Base-by-base conservation (phyloP, 2,797 vertebrate genomes). In the Macrochelys suwanniensis region DNA sequence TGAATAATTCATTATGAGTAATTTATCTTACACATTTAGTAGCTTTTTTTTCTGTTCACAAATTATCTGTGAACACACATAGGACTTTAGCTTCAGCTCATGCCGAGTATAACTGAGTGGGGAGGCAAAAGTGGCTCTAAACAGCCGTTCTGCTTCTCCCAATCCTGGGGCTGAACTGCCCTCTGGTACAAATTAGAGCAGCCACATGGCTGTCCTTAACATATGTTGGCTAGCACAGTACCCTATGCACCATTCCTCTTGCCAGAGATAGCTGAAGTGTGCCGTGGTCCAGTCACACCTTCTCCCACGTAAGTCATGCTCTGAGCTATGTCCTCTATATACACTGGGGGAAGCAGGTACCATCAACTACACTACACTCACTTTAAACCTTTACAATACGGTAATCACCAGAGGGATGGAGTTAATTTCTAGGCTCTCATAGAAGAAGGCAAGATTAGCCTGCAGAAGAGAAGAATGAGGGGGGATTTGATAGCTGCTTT, bases 1-100 rank as follows among this genome's bases (percentile, higher is more conserved):
- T 89, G 53, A 94, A 65, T 94, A 33, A 93, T 91, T 92, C 37
- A 93, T 94, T 90, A 90, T 49, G 28, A 94, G n/a, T 74, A 86
- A 93, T 94, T 93, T 90, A 47, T 50, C 74, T 77, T 49, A 77
- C 87, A 71, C 68, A 11, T 71, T 71, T 71, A 91, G 68, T 12
- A 56, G 12, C 51, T 89, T 95, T 86, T 21, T 13, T 31, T 49
- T 31, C 42, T 77, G 74, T 77, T 77, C 74, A 77, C 74, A 77
- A 47, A 49, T 77, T 77, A 77, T 49, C 74, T 77, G 74, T 77
- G 74, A 77, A 77, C 33, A 23, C 68, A 71, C 68, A 71, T 25
- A 86, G 8, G 82, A 81, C 53, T 83, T 93, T 94, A 90, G 86
- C 91, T 61, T 90, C n/a, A 26, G n/a, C 2, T 83, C 89, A 89